Evolutionary conservation across 2,888 invertebrate species (phyloP).

Genomic region (Philopedon plagiatum): DNA sequence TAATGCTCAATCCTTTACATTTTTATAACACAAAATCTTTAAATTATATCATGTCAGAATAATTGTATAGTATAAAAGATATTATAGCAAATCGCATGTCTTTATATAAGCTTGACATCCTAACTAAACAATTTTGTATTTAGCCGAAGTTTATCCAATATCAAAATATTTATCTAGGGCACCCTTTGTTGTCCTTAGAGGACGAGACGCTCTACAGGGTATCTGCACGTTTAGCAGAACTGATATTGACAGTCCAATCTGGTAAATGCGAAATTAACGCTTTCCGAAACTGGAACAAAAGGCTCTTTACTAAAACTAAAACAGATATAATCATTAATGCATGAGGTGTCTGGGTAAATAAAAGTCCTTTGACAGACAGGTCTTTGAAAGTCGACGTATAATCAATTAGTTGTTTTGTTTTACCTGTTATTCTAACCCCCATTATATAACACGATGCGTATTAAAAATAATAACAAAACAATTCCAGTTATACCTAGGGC

Average conservation of each 20-base stretch:
- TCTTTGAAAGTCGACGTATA: slow-evolving; percentile 8
- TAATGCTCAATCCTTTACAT: too few species aligned
- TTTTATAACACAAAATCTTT: too few species aligned
- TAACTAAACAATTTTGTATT: slow-evolving; percentile 6
- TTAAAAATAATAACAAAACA: too few species aligned
- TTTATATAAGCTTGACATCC: neutral
- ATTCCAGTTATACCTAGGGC: too few species aligned
- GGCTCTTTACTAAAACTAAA: neutral
- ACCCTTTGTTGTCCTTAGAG: slow-evolving; percentile 9
- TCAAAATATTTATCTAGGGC: slow-evolving; percentile 14
- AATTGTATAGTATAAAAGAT: slow-evolving; percentile 5
- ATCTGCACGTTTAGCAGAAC: neutral
- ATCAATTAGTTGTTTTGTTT: slow-evolving; percentile 21
- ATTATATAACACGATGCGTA: neutral
- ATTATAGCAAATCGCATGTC: neutral
- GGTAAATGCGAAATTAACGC: slow-evolving; percentile 1
- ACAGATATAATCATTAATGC: slow-evolving; percentile 20
- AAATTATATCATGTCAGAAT: neutral
- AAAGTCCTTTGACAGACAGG: slow-evolving; percentile 12
- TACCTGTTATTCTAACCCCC: slow-evolving; percentile 5
- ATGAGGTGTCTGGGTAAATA: slow-evolving; percentile 9
- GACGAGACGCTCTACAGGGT: neutral
- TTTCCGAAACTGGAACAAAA: neutral
- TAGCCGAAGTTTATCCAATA: slow-evolving; percentile 15
- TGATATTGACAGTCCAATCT: slow-evolving; percentile 16